phyloP scores from a whole-genome alignment of 2,113 vertebrate species.

The Cephalopholis sonnerati region DNA sequence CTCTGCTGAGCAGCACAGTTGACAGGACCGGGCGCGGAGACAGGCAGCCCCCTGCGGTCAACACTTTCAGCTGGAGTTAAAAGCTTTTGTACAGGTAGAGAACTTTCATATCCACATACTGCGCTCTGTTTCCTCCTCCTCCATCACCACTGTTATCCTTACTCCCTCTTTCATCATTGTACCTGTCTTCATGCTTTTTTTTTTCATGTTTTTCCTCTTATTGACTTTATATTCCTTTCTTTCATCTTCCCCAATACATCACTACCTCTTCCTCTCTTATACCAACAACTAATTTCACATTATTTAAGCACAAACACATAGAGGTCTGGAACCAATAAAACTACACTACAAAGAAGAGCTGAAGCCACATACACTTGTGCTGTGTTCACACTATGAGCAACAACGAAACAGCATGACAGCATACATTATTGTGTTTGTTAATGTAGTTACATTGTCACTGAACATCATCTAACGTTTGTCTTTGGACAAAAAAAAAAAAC shows the following conservation, averaged over 20 bases:
- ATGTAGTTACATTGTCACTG: too few relatives aligned
- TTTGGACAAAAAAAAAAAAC: too few relatives aligned
- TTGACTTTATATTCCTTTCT: not conserved
- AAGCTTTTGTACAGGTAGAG: conserved; percentile 33
- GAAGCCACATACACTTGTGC: too few relatives aligned
- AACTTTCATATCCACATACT: conserved; percentile 1
- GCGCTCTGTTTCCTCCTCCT: not conserved
- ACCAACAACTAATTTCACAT: too few relatives aligned
- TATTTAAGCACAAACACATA: too few relatives aligned
- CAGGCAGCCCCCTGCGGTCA: not conserved
- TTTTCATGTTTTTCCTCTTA: not conserved
- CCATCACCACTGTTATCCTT: not conserved
- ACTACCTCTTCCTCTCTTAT: not conserved
- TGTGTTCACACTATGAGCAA: too few relatives aligned
- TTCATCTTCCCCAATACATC: not conserved
- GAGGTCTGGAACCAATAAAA: too few relatives aligned
- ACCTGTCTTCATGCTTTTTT: not conserved
- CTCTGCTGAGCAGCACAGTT: not conserved
- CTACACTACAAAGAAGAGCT: too few relatives aligned
- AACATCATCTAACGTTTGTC: too few relatives aligned
- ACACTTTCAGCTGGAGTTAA: conserved; percentile 4
- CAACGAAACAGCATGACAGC: too few relatives aligned
- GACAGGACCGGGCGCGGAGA: not conserved
- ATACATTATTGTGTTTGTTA: too few relatives aligned
- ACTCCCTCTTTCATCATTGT: not conserved